phyloP scores from a whole-genome alignment of 2,113 vertebrate genomes.

The Mellivora capensis region DNA sequence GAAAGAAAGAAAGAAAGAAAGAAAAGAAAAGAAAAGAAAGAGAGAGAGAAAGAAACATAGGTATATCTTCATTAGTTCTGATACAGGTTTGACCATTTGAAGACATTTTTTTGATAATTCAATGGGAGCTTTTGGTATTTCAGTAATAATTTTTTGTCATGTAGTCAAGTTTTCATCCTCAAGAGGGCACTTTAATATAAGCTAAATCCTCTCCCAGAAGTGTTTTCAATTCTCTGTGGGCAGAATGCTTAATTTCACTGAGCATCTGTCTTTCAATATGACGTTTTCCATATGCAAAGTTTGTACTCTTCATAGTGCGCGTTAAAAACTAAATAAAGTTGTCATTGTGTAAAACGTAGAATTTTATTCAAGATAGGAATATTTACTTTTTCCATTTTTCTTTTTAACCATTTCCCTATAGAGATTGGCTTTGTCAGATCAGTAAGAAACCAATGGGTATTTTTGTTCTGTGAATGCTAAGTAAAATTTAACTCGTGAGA shows the following conservation, averaged over 20 bases:
- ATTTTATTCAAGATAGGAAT: background rate
- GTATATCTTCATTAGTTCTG: background rate
- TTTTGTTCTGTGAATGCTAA: background rate
- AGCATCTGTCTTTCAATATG: background rate
- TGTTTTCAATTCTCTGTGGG: background rate
- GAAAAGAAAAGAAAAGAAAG: too few relatives aligned
- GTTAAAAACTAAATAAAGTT: background rate
- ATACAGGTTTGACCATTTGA: background rate
- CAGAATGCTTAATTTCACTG: constrained; percentile 26
- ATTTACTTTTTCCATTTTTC: background rate
- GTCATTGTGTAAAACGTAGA: background rate
- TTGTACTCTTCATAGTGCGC: background rate
- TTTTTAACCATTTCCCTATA: background rate
- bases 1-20: background rate
- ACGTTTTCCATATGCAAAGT: background rate
- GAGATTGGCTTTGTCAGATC: background rate
- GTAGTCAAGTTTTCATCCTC: constrained; percentile 70
- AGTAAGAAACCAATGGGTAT: background rate
- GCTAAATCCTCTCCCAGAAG: background rate
- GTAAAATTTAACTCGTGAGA: background rate
- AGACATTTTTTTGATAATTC: background rate
- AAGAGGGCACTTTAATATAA: constrained; percentile 76
- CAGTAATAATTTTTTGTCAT: background rate
- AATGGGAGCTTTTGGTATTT: background rate
- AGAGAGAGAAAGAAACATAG: background rate